Percentiles rank a stretch among this genome's conserved stretches.
Evolutionary conservation across 2,888 invertebrate genomes (phyloP).

Genomic region (Portevinia maculata): DNA sequence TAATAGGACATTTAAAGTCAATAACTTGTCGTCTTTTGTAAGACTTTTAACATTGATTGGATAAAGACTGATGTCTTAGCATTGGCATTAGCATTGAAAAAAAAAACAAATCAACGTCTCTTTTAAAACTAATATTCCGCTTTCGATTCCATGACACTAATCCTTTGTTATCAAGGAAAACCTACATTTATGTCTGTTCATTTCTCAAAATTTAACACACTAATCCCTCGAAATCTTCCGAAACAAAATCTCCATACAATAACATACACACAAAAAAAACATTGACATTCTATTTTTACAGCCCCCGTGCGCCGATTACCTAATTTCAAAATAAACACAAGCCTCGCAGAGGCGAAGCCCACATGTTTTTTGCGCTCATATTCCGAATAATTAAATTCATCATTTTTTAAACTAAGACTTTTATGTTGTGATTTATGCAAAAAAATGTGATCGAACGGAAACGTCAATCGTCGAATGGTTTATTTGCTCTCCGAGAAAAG

Average conservation of each 20-base stretch:
- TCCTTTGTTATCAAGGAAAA: no score
- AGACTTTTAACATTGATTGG: no score
- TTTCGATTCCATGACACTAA: no score
- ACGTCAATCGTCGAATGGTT: slow-evolving; percentile 55
- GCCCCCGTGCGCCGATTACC: slow-evolving; percentile 40
- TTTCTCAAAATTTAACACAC: background rate
- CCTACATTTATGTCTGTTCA: no score
- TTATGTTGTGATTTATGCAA: slow-evolving; percentile 43
- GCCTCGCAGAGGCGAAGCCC: background rate
- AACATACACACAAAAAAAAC: slow-evolving; percentile 7
- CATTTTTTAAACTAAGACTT: slow-evolving; percentile 67
- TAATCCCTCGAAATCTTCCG: background rate
- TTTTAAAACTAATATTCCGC: no score
- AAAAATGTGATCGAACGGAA: slow-evolving; percentile 55
- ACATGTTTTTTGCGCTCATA: slow-evolving; percentile 46
- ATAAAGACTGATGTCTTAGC: no score
- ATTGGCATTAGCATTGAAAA: no score
- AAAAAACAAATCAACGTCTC: no score
- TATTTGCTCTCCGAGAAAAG: slow-evolving; percentile 2
- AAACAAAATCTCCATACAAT: slow-evolving; percentile 17
- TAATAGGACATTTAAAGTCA: no score
- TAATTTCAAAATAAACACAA: slow-evolving; percentile 66
- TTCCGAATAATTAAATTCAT: slow-evolving; percentile 57
- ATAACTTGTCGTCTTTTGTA: no score
- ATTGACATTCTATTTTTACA: slow-evolving; percentile 69